Base-by-base conservation (phyloP, 2,797 vertebrate species). In the Psittacula derbiana region DNA sequence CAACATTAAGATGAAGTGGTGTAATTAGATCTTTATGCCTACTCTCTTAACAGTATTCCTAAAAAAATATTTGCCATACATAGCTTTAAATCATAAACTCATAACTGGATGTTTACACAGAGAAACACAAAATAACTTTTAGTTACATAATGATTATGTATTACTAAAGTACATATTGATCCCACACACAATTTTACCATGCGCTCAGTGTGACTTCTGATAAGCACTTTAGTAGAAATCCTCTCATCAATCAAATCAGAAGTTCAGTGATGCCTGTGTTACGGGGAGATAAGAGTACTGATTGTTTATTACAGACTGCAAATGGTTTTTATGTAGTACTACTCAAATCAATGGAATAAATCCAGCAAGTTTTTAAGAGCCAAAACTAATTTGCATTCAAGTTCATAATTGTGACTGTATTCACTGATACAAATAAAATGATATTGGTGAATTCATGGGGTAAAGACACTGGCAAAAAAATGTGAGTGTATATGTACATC, bases 401-500 rank as follows among this genome's bases (percentile, higher is more conserved):
- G 6, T 40, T 50, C n/a, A 43, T 60, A 25, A 53, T 46, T 11
- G 3, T 46, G 11, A 69, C 24, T 43, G 1, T 41, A 18, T 55
- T 55, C 38, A 79, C 47, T 2, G 11, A n/a, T 55, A 76, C 7
- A 70, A 76, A 80, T 49, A 46, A 87, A 82, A 46, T 53, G 17
- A 16, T 7, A 65, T 17, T 23, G 16, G 5, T 6, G 55, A 40
- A 58, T 16, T 18, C 7, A 31, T 8, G 5, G 3, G 7, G 5
- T n/a, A 67, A 53, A 10, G 10, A 36, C 31, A 24, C 19, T 28
- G 21, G 14, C 20, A 86, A 61, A 76, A 76, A 40, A 36, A 6
- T 3, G 3, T 18, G 9, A 66, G 13, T 6, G 5, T 4, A 1
- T 15, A 15, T 18, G 4, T 28, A 38, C 10, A 10, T 21, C 12